A percentile compares a stretch with the other conserved stretches of the same genome.
Conservation (phyloP, 2,888 invertebrate species). For the Xanthorhoe spadicearia region DNA sequence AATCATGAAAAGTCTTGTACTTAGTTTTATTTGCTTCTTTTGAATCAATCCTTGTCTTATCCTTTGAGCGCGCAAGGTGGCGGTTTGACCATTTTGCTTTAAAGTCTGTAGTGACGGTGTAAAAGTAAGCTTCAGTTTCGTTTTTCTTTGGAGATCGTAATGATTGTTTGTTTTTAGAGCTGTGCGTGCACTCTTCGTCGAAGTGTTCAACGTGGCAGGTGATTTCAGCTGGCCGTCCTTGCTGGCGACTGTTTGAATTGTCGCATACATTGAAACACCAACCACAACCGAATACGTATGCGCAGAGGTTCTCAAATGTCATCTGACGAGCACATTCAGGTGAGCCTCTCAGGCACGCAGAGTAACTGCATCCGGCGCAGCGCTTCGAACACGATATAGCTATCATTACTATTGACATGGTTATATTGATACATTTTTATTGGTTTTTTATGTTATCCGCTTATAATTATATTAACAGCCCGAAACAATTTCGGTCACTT, state of each 20-base stretch:
- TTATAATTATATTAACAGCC: conserved; percentile 9
- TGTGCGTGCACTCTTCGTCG: conserved; percentile 28
- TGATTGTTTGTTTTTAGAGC: conserved; percentile 22
- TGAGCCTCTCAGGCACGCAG: conserved; percentile 15
- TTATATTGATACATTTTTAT: conserved; percentile 33
- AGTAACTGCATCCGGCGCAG: conserved; percentile 26
- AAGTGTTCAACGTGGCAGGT: conserved; percentile 40
- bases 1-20: conserved; percentile 37
- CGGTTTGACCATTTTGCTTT: conserved; percentile 34
- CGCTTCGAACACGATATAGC: conserved; percentile 24
- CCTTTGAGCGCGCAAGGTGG: conserved; percentile 14
- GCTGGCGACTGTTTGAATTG: not conserved
- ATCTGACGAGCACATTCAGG: conserved; percentile 7
- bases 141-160: conserved; percentile 28
- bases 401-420: conserved; percentile 29
- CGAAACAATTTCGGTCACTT: conserved; percentile 32
- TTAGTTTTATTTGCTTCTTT: conserved; percentile 31
- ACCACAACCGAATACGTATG: conserved; percentile 37
- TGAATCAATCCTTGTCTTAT: conserved; percentile 27
- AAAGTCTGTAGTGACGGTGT: conserved; percentile 38
- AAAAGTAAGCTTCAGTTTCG: conserved; percentile 43
- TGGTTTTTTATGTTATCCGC: conserved; percentile 28
- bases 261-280: conserved; percentile 27
- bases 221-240: conserved; percentile 29
- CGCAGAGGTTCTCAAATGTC: conserved; percentile 28